Conservation (phyloP, 2,797 vertebrate genomes). For the Eupleurogrammus muticus region DNA sequence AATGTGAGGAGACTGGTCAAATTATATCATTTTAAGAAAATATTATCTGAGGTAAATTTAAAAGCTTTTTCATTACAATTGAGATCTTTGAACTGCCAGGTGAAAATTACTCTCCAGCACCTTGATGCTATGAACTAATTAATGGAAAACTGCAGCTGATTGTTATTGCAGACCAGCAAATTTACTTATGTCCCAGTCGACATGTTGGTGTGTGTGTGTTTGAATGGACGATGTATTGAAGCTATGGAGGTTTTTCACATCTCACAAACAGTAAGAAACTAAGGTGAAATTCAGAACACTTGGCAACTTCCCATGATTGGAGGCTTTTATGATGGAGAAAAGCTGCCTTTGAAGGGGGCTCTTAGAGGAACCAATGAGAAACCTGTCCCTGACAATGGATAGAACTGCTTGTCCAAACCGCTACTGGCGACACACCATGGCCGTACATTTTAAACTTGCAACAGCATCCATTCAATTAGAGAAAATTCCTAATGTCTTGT, state of each 20-base stretch:
- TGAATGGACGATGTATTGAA: constrained; percentile 37
- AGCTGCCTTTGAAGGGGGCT: constrained; percentile 63
- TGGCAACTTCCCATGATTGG: constrained; percentile 78
- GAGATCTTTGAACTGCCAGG: constrained; percentile 44
- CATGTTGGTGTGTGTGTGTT: constrained; percentile 18
- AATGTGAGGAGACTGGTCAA: constrained; percentile 30
- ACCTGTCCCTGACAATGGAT: constrained; percentile 52
- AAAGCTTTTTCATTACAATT: constrained; percentile 69
- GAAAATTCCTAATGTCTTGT: constrained; percentile 46
- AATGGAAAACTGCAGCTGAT: constrained; percentile 32
- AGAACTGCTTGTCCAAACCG: constrained; percentile 70
- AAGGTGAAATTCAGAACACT: constrained; percentile 83
- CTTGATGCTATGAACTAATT: constrained; percentile 39
- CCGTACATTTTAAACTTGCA: constrained; percentile 64
- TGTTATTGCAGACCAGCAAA: constrained; percentile 35
- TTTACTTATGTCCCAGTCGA: constrained; percentile 17
- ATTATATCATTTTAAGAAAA: constrained; percentile 40
- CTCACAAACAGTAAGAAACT: constrained; percentile 62
- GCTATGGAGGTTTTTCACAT: constrained; percentile 49
- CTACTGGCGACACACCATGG: constrained; percentile 54
- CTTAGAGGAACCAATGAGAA: constrained; percentile 61
- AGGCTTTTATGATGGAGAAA: constrained; percentile 75
- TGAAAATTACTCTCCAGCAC: constrained; percentile 32
- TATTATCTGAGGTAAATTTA: constrained; percentile 57
- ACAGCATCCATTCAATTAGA: constrained; percentile 68